Conservation (phyloP, 2,797 vertebrate species). For the Esox lucius region DNA sequence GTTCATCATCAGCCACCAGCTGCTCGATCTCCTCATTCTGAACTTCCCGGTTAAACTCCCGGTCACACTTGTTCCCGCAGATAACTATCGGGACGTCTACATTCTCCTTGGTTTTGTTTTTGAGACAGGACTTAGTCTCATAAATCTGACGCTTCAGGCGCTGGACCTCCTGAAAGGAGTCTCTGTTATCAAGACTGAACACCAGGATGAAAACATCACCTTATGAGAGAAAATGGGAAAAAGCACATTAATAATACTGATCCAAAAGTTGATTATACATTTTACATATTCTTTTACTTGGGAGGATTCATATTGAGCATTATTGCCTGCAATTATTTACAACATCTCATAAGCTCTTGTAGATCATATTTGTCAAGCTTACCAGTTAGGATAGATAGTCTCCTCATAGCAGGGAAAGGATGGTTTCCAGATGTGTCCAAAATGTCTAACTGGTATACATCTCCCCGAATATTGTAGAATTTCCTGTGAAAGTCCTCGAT, state of each 20-base stretch:
- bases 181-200: conserved; percentile 94
- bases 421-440: conserved; percentile 97
- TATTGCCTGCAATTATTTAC: background rate
- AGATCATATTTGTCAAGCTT: conserved; percentile 47
- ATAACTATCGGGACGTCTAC: conserved; percentile 92
- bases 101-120: conserved; percentile 95
- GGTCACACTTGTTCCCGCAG: conserved; percentile 96
- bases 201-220: conserved; percentile 96
- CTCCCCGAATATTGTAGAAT: conserved; percentile 94
- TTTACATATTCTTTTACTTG: no score
- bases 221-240: conserved; percentile 46
- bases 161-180: conserved; percentile 95
- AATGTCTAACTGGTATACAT: conserved; percentile 95
- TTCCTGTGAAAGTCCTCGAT: conserved; percentile 99
- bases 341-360: no score
- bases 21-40: conserved; percentile 85
- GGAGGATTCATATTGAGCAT: background rate
- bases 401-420: conserved; percentile 95
- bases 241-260: background rate
- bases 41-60: conserved; percentile 89
- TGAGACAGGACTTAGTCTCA: conserved; percentile 94
- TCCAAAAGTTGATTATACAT: background rate
- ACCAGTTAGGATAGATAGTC: conserved; percentile 98
- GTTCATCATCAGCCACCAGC: conserved; percentile 83
- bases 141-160: conserved; percentile 93